phyloP scores from a whole-genome alignment of 2,113 vertebrate species.

The Agapornis roseicollis region DNA sequence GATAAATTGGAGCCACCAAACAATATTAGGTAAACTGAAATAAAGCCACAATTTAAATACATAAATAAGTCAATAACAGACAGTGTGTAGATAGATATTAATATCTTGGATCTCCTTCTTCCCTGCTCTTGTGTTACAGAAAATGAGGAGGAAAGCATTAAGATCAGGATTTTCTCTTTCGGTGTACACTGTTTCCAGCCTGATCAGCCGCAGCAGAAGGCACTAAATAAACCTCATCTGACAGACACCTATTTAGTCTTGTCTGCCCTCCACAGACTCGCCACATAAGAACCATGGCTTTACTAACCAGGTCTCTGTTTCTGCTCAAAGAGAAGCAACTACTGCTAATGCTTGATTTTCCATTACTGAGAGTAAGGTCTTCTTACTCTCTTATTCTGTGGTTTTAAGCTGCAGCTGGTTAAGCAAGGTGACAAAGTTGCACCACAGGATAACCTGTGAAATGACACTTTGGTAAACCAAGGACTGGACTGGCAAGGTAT shows the following conservation, averaged over 20 bases:
- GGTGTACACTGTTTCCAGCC: neutral
- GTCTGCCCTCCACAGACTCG: neutral
- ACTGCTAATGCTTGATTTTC: neutral
- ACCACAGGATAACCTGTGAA: neutral
- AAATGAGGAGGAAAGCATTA: neutral
- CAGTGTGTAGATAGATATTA: accelerated
- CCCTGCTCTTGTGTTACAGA: neutral
- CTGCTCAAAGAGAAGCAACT: neutral
- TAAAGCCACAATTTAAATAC: neutral
- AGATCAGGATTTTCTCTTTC: neutral
- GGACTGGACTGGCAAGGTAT: neutral
- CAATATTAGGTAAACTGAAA: neutral
- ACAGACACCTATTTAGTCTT: accelerated
- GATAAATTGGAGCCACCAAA: neutral
- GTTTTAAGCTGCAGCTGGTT: neutral
- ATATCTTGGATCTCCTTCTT: neutral
- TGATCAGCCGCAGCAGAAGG: neutral
- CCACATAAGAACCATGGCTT: neutral
- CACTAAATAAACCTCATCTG: neutral
- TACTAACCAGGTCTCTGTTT: neutral
- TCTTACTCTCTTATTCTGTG: neutral
- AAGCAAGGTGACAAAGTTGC: neutral
- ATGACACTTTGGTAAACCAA: neutral
- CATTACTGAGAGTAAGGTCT: neutral
- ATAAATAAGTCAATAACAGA: neutral